Conservation (phyloP, 2,797 vertebrate genomes). For the Pogoniulus pusillus region DNA sequence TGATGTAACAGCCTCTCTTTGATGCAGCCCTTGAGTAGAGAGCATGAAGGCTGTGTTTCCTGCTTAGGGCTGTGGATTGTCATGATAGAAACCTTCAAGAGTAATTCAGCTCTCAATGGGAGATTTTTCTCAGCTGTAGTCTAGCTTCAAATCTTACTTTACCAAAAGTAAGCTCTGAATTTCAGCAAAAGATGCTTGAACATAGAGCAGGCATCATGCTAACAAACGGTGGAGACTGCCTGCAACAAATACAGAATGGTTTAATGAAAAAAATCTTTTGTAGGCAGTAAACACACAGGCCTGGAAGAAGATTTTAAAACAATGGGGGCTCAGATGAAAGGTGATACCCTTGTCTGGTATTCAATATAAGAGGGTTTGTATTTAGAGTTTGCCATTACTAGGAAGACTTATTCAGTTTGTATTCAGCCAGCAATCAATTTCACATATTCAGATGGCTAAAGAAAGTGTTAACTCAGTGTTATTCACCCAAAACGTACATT, state of each 20-base stretch:
- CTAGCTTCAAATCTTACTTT: no score
- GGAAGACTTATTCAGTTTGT: not conserved
- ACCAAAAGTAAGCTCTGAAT: no score
- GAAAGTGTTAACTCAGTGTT: not conserved
- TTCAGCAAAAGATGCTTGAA: no score
- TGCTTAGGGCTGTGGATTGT: no score
- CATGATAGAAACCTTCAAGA: no score
- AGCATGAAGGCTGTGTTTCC: no score
- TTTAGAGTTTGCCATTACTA: not conserved
- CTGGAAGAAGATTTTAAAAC: not conserved
- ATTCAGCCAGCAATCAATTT: not conserved
- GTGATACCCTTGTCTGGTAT: not conserved
- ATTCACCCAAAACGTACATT: not conserved
- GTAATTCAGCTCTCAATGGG: no score
- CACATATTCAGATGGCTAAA: not conserved
- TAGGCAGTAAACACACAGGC: not conserved
- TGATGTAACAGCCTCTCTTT: no score
- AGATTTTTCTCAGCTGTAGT: no score
- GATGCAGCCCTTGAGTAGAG: no score
- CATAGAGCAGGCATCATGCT: no score
- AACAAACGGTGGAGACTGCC: not conserved
- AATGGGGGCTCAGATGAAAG: rapidly evolving
- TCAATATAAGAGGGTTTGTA: not conserved
- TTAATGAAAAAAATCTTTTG: not conserved
- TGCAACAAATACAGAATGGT: not conserved